Evolutionary conservation across 2,888 invertebrate genomes (phyloP).

Genomic region (Eupithecia centaureata): DNA sequence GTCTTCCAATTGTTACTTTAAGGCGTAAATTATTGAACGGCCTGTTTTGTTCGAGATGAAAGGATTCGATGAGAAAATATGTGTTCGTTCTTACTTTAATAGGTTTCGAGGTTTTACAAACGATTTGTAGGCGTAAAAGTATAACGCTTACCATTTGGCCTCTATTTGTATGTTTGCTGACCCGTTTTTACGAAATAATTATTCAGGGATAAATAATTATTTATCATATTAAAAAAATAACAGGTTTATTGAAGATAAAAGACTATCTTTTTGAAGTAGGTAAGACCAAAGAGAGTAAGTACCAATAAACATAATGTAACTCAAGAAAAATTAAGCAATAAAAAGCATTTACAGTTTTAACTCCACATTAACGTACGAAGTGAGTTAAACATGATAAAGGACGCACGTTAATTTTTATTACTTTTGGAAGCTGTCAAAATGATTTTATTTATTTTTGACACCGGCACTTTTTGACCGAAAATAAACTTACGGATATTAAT

Average conservation of each 20-base stretch:
- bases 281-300: conserved; percentile 31
- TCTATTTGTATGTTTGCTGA: background rate
- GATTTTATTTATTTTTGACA: conserved; percentile 29
- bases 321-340: conserved; percentile 43
- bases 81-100: conserved; percentile 24
- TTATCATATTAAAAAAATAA: conserved; percentile 7
- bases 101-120: conserved; percentile 20
- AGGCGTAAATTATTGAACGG: conserved; percentile 31
- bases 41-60: conserved; percentile 25
- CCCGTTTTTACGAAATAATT: background rate
- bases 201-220: background rate
- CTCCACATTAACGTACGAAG: conserved; percentile 36
- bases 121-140: background rate
- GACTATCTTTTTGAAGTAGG: conserved; percentile 8
- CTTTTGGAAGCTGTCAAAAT: conserved; percentile 30
- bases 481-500: conserved; percentile 26
- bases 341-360: conserved; percentile 38
- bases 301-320: conserved; percentile 31
- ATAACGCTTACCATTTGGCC: background rate
- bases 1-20: conserved; percentile 35
- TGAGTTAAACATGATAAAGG: conserved; percentile 38
- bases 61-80: conserved; percentile 21
- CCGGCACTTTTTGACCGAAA: conserved; percentile 22
- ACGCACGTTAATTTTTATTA: conserved; percentile 29
- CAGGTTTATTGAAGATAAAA: conserved; percentile 1